These are phyloP conservation scores for Drosophila sp. DNA, from an alignment of 1,140 invertebrate species.

Conservation along the genomic window DNA sequence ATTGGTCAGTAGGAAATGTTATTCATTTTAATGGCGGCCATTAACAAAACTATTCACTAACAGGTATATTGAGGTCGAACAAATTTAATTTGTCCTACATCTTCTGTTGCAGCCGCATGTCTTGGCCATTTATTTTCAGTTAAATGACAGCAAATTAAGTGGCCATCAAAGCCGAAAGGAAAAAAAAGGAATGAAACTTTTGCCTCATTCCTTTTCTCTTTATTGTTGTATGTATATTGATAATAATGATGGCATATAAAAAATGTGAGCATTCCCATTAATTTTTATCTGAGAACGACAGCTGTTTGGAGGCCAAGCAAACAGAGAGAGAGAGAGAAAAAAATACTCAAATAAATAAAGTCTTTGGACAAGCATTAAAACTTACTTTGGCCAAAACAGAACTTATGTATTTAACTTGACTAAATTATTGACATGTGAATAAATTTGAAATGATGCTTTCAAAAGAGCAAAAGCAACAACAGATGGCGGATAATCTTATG, in stretches of 20 bases:
- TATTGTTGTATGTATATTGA: slow-evolving; percentile 57
- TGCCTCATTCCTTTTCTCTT: slow-evolving; percentile 19
- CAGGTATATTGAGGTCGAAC: neutral
- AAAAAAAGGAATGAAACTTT: slow-evolving; percentile 27
- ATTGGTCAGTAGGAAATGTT: too few relatives aligned
- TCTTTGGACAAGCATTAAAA: slow-evolving; percentile 1
- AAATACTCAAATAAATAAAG: neutral
- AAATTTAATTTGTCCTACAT: neutral
- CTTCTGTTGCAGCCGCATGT: slow-evolving; percentile 50
- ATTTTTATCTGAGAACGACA: slow-evolving; percentile 68
- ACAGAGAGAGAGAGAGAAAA: neutral
- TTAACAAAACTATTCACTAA: neutral
- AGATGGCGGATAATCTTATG: slow-evolving; percentile 39
- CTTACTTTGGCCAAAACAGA: neutral
- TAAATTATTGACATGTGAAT: slow-evolving; percentile 71
- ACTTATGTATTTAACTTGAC: slow-evolving; percentile 10
- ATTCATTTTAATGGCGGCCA: neutral
- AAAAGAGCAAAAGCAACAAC: slow-evolving; percentile 23
- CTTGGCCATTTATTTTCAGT: slow-evolving; percentile 68
- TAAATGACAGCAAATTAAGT: slow-evolving; percentile 76
- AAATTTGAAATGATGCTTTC: slow-evolving; percentile 49
- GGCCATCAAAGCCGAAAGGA: slow-evolving; percentile 30
- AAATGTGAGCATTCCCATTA: slow-evolving; percentile 54
- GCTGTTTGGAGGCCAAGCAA: slow-evolving; percentile 41
- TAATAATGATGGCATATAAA: slow-evolving; percentile 68